These are phyloP conservation scores for Lutjanus argentimaculatus DNA, from an alignment of 2,797 vertebrate species.

Conservation along the genomic window DNA sequence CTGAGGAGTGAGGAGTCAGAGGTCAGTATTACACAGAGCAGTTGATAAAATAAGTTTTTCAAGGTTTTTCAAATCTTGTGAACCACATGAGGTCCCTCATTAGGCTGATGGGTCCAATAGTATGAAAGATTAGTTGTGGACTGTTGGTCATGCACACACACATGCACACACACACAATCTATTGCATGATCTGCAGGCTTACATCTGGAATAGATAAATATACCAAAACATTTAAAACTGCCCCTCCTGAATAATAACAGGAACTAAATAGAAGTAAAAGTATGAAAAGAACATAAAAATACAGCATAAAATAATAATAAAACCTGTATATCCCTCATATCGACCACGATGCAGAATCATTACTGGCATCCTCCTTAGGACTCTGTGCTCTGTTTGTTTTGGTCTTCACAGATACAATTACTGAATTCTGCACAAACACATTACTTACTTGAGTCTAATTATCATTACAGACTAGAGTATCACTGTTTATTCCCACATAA, in stretches of 20 bases:
- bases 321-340: neutral
- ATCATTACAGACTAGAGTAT: constrained; percentile 35
- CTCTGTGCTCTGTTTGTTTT: constrained; percentile 31
- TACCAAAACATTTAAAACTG: neutral
- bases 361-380: constrained; percentile 3
- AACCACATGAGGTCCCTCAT: too few species aligned
- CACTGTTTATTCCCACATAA: constrained; percentile 37
- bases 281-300: constrained; percentile 10
- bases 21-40: too few species aligned
- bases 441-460: constrained; percentile 45
- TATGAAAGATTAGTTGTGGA: too few species aligned
- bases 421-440: constrained; percentile 40
- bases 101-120: too few species aligned
- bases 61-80: too few species aligned
- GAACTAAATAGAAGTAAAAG: neutral
- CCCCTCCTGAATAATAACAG: neutral
- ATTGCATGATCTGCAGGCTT: too few species aligned
- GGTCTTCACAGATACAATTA: constrained; percentile 46
- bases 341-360: constrained; percentile 18
- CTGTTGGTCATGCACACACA: too few species aligned
- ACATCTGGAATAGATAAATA: neutral
- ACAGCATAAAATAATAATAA: constrained; percentile 6
- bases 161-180: too few species aligned
- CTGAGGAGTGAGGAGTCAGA: too few species aligned
- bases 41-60: too few species aligned